A percentile compares a stretch with the other conserved stretches of the same genome.
Evolutionary conservation across 2,888 invertebrate species (phyloP).

Genomic region (Eupithecia dodoneata): DNA sequence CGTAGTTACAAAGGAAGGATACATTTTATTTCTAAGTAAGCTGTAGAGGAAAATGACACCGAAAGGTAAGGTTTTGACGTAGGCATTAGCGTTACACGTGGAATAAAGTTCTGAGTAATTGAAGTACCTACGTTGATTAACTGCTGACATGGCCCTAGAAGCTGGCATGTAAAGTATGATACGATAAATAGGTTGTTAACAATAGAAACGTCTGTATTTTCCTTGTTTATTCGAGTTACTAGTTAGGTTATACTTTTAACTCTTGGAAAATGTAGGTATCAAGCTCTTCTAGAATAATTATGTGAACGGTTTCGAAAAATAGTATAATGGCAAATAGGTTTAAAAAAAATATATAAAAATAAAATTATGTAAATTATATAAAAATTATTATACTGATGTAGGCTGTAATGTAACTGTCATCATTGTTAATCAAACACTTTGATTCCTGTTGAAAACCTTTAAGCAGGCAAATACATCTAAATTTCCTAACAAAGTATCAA

Average conservation of each 20-base stretch:
- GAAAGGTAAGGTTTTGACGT: constrained; percentile 42
- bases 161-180: constrained; percentile 45
- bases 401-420: not conserved
- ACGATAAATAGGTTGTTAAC: constrained; percentile 49
- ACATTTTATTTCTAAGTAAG: constrained; percentile 61
- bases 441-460: not conserved
- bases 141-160: constrained; percentile 48
- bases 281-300: not conserved
- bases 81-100: constrained; percentile 62
- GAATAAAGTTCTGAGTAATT: constrained; percentile 66
- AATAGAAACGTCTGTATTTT: constrained; percentile 57
- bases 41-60: constrained; percentile 69
- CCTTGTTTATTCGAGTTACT: constrained; percentile 52
- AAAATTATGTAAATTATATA: too few species aligned
- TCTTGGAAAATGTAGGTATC: not conserved
- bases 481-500: not conserved
- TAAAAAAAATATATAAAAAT: too few species aligned
- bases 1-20: constrained; percentile 53
- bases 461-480: not conserved
- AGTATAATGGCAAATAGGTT: not conserved
- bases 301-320: not conserved
- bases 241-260: constrained; percentile 6
- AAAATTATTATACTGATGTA: not conserved
- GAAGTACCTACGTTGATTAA: constrained; percentile 51
- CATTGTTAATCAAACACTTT: not conserved